Conservation (phyloP, 2,797 vertebrate genomes). For the Sebastes kiyomatsui region DNA sequence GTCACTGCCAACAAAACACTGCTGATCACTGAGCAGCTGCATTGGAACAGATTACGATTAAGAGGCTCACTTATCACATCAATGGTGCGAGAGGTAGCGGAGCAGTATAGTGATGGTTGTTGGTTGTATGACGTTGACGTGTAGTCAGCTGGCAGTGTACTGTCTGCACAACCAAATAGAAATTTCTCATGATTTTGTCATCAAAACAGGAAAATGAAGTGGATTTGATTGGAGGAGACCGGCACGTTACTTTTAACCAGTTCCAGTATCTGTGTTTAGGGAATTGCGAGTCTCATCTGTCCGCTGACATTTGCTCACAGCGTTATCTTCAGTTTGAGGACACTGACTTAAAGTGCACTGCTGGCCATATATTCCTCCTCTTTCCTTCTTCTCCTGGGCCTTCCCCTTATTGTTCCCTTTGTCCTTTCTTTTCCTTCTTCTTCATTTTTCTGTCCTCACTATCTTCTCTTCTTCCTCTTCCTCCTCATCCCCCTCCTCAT, state of each 20-base stretch:
- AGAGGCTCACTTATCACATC: neutral
- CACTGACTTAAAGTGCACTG: neutral
- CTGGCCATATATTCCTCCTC: neutral
- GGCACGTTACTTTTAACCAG: neutral
- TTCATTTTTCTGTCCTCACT: constrained; percentile 1
- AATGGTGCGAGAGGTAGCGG: neutral
- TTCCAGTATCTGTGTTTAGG: neutral
- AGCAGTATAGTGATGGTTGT: neutral
- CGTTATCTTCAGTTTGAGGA: neutral
- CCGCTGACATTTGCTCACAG: neutral
- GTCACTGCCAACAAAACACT: no score
- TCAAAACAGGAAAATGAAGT: neutral
- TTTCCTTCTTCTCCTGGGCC: neutral
- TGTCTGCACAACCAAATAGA: no score
- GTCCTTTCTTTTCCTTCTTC: constrained; percentile 33
- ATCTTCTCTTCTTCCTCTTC: neutral
- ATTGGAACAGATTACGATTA: neutral
- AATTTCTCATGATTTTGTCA: neutral
- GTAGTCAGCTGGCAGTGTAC: neutral
- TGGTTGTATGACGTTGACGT: neutral
- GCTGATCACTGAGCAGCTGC: neutral
- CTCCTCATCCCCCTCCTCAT: neutral
- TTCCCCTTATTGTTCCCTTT: constrained; percentile 45
- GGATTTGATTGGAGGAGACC: neutral
- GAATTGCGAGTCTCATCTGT: neutral